Base-by-base conservation (phyloP, 1,140 invertebrate species). In the Nephila pilipes region DNA sequence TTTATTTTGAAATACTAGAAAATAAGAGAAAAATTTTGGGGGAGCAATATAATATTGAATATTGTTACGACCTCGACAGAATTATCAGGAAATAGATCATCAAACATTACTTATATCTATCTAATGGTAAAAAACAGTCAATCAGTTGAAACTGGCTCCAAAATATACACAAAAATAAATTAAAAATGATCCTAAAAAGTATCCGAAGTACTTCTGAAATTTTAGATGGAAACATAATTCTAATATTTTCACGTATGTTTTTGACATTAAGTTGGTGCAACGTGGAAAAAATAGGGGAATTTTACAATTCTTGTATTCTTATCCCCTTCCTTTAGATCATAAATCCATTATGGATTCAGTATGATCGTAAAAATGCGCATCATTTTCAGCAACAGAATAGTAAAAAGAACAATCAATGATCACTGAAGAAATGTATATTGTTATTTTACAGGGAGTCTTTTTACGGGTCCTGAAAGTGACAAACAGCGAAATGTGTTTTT, bases 291-390 rank as follows among this genome's bases (percentile, higher is more conserved):
- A 75, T 36, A 0, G 3, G 10, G 18, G 14, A 32, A 16, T 75
- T 75, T 32, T 75, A 75, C 25, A 32, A 75, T 18, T 75, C 29
- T 16, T 69, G 6, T 22, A 0, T n/a, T 65, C 29, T 65, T 65
- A 25, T 65, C 16, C 16, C 16, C 32, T 18, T 25, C 20, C 29
- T 69, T 22, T 16, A 29, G 65, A 18, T 75, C n/a, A 36, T 12
- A 75, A 75, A 75, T 75, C 65, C 29, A 75, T 75, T 75, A 75
- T 75, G 65, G 16, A 75, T 36, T 75, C 65, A 75, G 29, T 18
- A 75, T 14, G 25, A 75, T 32, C 65, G 29, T 18, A 75, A 75
- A 75, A 75, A 75, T 69, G 4, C 29, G 65, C 12, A 22, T 75
- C 25, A 6, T 29, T 32, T 75, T 75, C 25, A 32, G 29, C 14